phyloP scores from a whole-genome alignment of 2,888 invertebrate genomes.

The Taphrorychus bicolor region DNA sequence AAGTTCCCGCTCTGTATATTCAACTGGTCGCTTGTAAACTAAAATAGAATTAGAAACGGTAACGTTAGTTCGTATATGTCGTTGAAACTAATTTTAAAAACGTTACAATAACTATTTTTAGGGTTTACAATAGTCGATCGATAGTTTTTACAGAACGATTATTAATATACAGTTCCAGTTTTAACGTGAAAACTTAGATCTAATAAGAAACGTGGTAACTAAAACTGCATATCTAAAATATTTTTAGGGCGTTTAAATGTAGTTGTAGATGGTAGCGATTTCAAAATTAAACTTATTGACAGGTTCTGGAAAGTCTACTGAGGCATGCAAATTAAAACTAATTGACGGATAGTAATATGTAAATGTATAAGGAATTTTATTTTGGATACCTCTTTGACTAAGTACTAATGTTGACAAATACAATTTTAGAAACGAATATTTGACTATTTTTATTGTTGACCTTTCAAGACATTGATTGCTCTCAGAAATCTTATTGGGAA shows the following conservation, averaged over 20 bases:
- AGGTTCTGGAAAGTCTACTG: constrained; percentile 3
- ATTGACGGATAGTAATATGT: constrained; percentile 4
- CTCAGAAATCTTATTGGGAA: background rate
- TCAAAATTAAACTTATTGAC: background rate
- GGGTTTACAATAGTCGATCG: background rate
- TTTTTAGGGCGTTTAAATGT: background rate
- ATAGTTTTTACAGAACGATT: background rate
- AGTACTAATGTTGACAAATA: constrained; percentile 21
- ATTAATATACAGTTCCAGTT: background rate
- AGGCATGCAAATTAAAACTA: constrained; percentile 44
- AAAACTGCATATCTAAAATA: background rate
- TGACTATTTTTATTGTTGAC: background rate
- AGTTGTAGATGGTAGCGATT: background rate
- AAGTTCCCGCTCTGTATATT: too few species aligned
- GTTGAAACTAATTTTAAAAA: background rate
- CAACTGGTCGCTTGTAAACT: too few species aligned
- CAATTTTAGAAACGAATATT: background rate
- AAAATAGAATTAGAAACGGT: background rate
- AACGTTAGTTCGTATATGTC: background rate
- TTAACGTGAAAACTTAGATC: too few species aligned
- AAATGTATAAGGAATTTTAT: constrained; percentile 31
- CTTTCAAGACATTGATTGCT: background rate
- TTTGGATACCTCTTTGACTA: constrained; percentile 42
- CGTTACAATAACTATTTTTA: background rate
- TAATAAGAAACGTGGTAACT: too few species aligned